phyloP scores from a whole-genome alignment of 2,113 vertebrate genomes.

The Neolamprologus toae region DNA sequence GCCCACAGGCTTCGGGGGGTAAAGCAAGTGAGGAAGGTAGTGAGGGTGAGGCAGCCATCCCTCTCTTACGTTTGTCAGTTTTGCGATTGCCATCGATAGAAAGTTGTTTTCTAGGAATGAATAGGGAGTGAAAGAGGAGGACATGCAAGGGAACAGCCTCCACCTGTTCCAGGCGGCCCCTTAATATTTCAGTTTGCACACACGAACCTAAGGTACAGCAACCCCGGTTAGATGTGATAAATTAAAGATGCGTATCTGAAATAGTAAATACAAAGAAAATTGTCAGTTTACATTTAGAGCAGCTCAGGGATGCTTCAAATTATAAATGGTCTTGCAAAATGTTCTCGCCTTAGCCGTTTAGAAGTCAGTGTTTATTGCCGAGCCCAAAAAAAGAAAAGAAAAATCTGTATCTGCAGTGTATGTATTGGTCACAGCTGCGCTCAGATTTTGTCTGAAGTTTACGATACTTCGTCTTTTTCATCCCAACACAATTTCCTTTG shows the following conservation, averaged over 20 bases:
- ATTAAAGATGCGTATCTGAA: neutral
- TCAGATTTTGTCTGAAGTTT: conserved; percentile 37
- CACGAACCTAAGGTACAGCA: conserved; percentile 5
- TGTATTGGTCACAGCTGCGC: conserved; percentile 16
- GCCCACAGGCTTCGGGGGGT: conserved; percentile 57
- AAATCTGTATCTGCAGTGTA: neutral
- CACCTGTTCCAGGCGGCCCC: neutral
- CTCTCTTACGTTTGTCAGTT: conserved; percentile 46
- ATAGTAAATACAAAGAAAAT: neutral
- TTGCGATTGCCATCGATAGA: conserved; percentile 42
- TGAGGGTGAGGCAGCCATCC: conserved; percentile 7
- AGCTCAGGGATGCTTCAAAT: neutral
- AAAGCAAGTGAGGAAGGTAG: neutral
- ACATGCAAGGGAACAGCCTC: conserved; percentile 19
- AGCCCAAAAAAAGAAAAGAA: neutral
- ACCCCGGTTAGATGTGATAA: conserved; percentile 29
- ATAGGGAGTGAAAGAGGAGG: conserved; percentile 29
- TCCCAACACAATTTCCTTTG: conserved; percentile 55
- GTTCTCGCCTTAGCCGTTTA: neutral
- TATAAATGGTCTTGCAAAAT: neutral
- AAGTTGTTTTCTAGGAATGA: conserved; percentile 42
- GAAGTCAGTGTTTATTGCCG: neutral
- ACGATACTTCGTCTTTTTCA: conserved; percentile 39
- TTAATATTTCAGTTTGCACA: conserved; percentile 14
- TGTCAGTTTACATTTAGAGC: neutral